Base-by-base conservation (phyloP, 2,888 invertebrate species). In the Leptinotarsa rubiginosa region DNA sequence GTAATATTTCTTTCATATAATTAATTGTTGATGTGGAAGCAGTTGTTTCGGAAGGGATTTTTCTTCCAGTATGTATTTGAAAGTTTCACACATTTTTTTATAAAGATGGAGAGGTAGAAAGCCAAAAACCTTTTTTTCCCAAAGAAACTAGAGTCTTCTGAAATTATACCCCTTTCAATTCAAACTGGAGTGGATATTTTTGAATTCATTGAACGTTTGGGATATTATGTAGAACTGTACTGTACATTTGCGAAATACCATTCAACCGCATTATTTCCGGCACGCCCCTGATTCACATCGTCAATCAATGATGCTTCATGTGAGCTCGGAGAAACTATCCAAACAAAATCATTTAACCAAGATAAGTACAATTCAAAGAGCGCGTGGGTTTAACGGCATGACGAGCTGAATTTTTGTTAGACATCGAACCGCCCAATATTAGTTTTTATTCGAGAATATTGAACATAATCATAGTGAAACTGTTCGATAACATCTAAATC, bases 401-500 rank as follows among this genome's bases (percentile, higher is more conserved):
- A 77, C 76, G 72, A 74, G 65, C 69, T 68, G 72, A 68, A 77
- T 74, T 77, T 77, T 73, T 74, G 72, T 74, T 72, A 72, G 76
- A 77, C 73, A 72, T 72, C 71, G 74, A 77, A 72, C 74, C 76
- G 76, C 76, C 76, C 76, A 74, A 77, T 77, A 74, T 72, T 77
- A 74, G 76, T 77, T 77, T 73, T 75, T 73, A 74, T 74, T 77
- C 73, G 74, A 74, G 74, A 72, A 74, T 74, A 77, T 77, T 74
- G 73, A 74, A 77, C 76, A 74, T 74, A 77, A 77, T 77, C 76
- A 77, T 68, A 70, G 72, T 72, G 73, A 72, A 77, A 72, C 20
- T 52, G 67, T 41, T 70, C 70, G 76, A 77, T 77, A 77, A 77
- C 76, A 74, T 77, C 76, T 77, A 77, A 77, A 77, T 77, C 76